These are phyloP conservation scores for Scalopus aquaticus DNA, from an alignment of 2,113 vertebrate genomes.

Conservation along the genomic window DNA sequence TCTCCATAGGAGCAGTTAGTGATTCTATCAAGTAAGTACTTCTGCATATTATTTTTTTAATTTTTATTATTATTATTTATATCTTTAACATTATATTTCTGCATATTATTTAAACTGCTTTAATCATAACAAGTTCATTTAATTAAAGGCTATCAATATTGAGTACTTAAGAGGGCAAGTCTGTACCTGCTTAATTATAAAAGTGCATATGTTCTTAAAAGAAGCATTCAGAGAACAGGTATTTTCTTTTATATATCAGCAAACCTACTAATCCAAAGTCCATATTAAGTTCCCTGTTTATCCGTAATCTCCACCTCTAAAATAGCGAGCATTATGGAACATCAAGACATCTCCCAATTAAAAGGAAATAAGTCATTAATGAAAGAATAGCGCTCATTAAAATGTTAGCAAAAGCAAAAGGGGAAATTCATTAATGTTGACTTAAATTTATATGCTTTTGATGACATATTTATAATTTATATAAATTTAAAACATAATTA, in stretches of 20 bases:
- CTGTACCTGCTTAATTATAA: neutral
- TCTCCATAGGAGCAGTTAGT: neutral
- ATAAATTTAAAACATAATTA: too few relatives aligned
- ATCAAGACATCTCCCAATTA: neutral
- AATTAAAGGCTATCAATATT: neutral
- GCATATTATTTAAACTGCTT: neutral
- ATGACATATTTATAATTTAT: neutral
- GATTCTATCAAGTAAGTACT: neutral
- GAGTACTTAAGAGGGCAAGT: neutral
- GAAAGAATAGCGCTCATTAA: neutral
- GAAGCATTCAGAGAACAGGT: neutral
- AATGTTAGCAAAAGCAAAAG: neutral
- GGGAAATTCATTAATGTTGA: neutral
- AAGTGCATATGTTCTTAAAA: neutral
- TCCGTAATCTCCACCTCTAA: neutral
- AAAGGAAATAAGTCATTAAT: neutral
- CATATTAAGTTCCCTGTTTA: neutral
- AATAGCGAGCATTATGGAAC: neutral
- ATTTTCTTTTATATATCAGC: neutral
- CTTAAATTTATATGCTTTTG: too few relatives aligned
- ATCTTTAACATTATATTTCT: too few relatives aligned
- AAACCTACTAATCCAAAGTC: neutral
- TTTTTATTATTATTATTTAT: too few relatives aligned
- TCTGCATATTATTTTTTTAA: conserved; percentile 17
- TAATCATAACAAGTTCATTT: neutral